phyloP scores from a whole-genome alignment of 2,888 invertebrate species.

The Luperina testacea region DNA sequence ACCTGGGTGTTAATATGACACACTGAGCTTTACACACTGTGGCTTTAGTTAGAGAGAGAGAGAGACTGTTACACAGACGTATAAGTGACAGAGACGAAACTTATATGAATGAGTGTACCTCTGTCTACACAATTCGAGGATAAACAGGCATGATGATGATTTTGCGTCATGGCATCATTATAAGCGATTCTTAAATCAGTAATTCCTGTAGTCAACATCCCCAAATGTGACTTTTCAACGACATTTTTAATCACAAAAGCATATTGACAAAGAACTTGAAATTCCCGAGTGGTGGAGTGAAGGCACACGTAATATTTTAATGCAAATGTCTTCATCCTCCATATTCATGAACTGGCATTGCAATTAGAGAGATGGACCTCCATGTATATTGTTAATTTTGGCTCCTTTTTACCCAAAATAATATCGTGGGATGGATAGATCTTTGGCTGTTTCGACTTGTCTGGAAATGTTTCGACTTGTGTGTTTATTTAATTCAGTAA shows the following conservation, averaged over 20 bases:
- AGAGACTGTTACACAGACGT: neutral
- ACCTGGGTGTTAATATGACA: neutral
- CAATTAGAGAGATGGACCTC: slow-evolving; percentile 72
- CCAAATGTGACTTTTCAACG: slow-evolving; percentile 1
- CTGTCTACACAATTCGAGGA: neutral
- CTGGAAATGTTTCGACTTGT: neutral
- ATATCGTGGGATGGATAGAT: slow-evolving; percentile 40
- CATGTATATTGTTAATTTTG: slow-evolving; percentile 65
- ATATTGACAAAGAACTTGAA: slow-evolving; percentile 48
- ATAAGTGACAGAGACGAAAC: too few relatives aligned
- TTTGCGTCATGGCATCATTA: neutral
- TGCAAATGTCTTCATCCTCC: slow-evolving; percentile 61
- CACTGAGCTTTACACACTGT: neutral
- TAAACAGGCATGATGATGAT: neutral
- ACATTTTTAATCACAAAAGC: slow-evolving; percentile 33
- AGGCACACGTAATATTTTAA: slow-evolving; percentile 55
- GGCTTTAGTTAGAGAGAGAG: neutral
- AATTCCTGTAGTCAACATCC: neutral
- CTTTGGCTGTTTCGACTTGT: slow-evolving; percentile 28
- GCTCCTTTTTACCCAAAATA: slow-evolving; percentile 64
- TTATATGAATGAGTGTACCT: neutral
- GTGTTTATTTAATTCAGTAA: slow-evolving; percentile 10
- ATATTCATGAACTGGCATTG: slow-evolving; percentile 68
- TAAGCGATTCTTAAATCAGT: neutral
- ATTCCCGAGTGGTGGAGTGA: slow-evolving; percentile 20